Evolutionary conservation across 2,113 vertebrate genomes (phyloP).

Genomic region (Spilogale gracilis): DNA sequence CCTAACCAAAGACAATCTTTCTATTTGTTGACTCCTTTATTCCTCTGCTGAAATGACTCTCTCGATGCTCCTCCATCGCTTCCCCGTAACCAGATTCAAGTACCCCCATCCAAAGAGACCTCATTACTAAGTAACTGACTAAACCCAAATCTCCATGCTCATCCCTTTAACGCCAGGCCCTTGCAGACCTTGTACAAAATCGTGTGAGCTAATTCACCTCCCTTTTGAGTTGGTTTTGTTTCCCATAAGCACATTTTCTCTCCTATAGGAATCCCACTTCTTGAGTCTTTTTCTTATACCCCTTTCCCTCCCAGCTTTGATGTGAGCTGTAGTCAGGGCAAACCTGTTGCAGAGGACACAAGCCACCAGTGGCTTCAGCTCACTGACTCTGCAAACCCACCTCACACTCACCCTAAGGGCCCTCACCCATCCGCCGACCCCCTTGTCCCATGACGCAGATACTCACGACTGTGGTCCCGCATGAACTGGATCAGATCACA

Average conservation of each 20-base stretch:
- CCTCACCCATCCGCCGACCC: background rate
- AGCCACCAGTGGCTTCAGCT: background rate
- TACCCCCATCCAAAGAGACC: background rate
- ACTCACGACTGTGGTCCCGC: conserved; percentile 90
- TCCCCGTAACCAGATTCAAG: background rate
- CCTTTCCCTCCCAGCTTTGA: background rate
- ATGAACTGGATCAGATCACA: conserved; percentile 90
- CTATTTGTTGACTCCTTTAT: background rate
- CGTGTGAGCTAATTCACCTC: background rate
- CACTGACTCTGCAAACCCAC: background rate
- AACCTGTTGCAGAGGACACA: background rate
- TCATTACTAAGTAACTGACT: background rate
- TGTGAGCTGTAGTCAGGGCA: background rate
- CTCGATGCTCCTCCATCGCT: background rate
- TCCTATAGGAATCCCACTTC: background rate
- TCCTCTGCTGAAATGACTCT: background rate
- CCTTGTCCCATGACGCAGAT: background rate
- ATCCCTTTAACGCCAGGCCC: background rate
- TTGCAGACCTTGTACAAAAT: background rate
- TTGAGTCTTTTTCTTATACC: background rate
- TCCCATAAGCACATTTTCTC: background rate
- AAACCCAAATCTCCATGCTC: fast-evolving
- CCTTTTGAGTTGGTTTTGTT: background rate
- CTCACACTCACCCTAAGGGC: fast-evolving
- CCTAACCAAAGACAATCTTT: background rate